These are phyloP conservation scores for Macropodus opercularis DNA, from an alignment of 2,797 vertebrate species.

Conservation along the genomic window DNA sequence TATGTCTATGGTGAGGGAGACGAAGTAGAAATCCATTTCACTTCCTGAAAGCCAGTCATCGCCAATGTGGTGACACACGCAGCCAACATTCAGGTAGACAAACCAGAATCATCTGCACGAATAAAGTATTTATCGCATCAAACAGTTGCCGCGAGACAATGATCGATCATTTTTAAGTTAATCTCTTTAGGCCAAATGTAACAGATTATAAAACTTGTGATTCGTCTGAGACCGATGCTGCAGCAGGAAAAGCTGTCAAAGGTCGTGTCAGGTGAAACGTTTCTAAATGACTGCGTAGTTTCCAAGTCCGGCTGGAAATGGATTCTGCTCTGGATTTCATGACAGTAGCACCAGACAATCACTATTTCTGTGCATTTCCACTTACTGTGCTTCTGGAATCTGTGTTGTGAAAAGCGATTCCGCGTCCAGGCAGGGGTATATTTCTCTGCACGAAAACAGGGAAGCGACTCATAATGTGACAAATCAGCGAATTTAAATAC, in stretches of 20 bases:
- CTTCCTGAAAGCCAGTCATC: no score
- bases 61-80: no score
- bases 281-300: slow-evolving; percentile 50
- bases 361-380: not conserved
- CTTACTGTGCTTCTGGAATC: not conserved
- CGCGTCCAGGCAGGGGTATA: slow-evolving; percentile 8
- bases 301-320: slow-evolving; percentile 60
- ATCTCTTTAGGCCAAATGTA: slow-evolving; percentile 9
- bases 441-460: slow-evolving; percentile 37
- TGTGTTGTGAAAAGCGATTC: slow-evolving; percentile 13
- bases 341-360: not conserved
- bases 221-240: slow-evolving; percentile 8
- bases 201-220: slow-evolving; percentile 31
- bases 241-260: slow-evolving; percentile 32
- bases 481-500: slow-evolving; percentile 37
- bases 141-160: not conserved
- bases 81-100: no score
- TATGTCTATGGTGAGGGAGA: no score
- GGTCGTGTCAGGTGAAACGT: slow-evolving; percentile 60
- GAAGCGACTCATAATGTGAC: slow-evolving; percentile 1
- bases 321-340: no score
- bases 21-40: no score
- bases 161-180: not conserved
- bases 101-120: no score
- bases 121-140: not conserved